Evolutionary conservation across 2,888 invertebrate genomes (phyloP), one percentile per base, ranked within the genome.

Genomic region (Adelognathus sp.): DNA sequence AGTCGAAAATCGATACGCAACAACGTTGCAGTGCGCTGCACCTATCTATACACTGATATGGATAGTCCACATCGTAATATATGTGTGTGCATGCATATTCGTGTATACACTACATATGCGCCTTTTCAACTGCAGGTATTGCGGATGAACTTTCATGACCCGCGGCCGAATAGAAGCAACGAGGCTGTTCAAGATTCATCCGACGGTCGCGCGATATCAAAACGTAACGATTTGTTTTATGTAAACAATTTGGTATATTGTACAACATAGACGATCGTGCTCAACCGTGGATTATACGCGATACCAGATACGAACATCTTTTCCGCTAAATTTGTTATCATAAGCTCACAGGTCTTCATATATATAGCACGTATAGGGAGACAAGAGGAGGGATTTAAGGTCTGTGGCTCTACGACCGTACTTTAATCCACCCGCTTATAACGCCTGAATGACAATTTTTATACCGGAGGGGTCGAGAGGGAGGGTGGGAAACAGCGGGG

Each of bases 241-340:
- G 54, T 29, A 39, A 11, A 4, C 2, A 41, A 14, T 27, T 31
- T 21, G 44, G 18, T 31, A 3, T 16, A 18, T 21, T 9, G 29
- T 31, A 41, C 21, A 21, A 52, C 33, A 36, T 14, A 36, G 24
- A 29, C 27, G 39, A 54, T 16, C 33, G 39, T 29, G 54, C 54
- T 67, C 39, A 67, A 67, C 67, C 39, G 52, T n/a, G 39, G 54
- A 54, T 54, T 67, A 67, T 52, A 29, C 24, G 18, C 67, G 44
- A 50, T 76, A 81, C 81, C 79, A 77, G 79, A 81, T 80, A 75
- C 72, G 54, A 56, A 67, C 64, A 80, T 71, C 69, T 58, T 73
- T 54, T 46, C 69, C 69, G 75, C 80, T 76, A 80, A 82, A 83
- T 83, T 83, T 81, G 79, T 80, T 76, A 76, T 76, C 64, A 69